Conservation (phyloP, 2,797 vertebrate genomes). For the Sebastolobus altivelis region DNA sequence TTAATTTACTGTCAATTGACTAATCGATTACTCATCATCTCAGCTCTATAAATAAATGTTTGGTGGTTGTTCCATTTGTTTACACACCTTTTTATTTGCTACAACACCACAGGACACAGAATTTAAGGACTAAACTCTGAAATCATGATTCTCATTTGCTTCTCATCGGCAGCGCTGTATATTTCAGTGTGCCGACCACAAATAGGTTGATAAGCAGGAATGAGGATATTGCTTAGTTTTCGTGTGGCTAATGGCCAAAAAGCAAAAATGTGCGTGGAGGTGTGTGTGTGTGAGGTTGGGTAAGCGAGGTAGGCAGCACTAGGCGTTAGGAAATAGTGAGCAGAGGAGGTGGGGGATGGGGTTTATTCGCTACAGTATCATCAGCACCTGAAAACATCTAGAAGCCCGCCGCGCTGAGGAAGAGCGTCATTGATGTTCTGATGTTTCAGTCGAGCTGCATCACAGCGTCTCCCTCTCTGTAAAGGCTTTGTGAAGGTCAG, state of each 20-base stretch:
- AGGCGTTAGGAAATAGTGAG: constrained; percentile 42
- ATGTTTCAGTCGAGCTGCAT: constrained; percentile 43
- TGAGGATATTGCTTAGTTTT: constrained; percentile 45
- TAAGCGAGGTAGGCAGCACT: constrained; percentile 71
- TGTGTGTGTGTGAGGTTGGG: constrained; percentile 7
- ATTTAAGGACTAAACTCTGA: not conserved
- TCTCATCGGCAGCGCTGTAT: not conserved
- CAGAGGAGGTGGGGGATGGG: not conserved
- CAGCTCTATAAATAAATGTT: not conserved
- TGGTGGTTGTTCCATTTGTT: constrained; percentile 5
- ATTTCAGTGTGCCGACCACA: constrained; percentile 5
- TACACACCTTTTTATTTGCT: not conserved
- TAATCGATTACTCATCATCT: not conserved
- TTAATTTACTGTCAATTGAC: not conserved
- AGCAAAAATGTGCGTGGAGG: not conserved
- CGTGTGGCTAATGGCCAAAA: constrained; percentile 18
- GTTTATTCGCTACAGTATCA: constrained; percentile 72
- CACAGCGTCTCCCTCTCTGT: constrained; percentile 52
- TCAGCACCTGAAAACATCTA: constrained; percentile 74
- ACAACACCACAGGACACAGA: not conserved
- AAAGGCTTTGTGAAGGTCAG: constrained; percentile 68
- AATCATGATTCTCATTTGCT: not conserved
- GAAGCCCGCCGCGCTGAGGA: constrained; percentile 68
- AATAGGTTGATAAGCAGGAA: constrained; percentile 7
- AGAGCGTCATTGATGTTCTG: constrained; percentile 34